Evolutionary conservation across 2,888 invertebrate species (phyloP).

Genomic region (Patella ulyssiponensis): DNA sequence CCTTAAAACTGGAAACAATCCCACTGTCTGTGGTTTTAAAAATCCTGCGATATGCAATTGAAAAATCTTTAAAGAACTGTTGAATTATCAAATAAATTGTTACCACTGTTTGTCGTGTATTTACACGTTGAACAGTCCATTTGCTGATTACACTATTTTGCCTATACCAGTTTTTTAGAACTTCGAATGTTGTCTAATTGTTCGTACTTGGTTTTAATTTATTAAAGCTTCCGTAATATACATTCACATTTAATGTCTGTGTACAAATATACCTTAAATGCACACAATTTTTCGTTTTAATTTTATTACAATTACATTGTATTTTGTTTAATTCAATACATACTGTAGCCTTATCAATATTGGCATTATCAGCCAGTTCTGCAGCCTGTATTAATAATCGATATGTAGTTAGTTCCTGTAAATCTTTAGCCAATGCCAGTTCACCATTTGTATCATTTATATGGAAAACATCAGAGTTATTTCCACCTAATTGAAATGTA

Average conservation of each 20-base stretch:
- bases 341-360: slow-evolving; percentile 21
- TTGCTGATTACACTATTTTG: no score
- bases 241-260: no score
- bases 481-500: slow-evolving; percentile 13
- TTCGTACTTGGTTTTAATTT: no score
- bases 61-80: background rate
- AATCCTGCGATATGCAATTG: background rate
- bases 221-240: no score
- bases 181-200: no score
- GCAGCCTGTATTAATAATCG: slow-evolving; percentile 20
- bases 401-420: slow-evolving; percentile 7
- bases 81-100: background rate
- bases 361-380: slow-evolving; percentile 16
- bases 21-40: no score
- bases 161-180: no score
- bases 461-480: slow-evolving; percentile 23
- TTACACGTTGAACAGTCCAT: no score
- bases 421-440: slow-evolving; percentile 17
- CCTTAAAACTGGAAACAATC: no score
- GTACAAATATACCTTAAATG: no score
- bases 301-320: background rate
- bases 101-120: no score
- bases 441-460: slow-evolving; percentile 21
- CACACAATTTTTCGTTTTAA: no score
- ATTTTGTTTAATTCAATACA: background rate